Conservation (phyloP, 2,888 invertebrate genomes). For the Hermaeophaga mercurialis region DNA sequence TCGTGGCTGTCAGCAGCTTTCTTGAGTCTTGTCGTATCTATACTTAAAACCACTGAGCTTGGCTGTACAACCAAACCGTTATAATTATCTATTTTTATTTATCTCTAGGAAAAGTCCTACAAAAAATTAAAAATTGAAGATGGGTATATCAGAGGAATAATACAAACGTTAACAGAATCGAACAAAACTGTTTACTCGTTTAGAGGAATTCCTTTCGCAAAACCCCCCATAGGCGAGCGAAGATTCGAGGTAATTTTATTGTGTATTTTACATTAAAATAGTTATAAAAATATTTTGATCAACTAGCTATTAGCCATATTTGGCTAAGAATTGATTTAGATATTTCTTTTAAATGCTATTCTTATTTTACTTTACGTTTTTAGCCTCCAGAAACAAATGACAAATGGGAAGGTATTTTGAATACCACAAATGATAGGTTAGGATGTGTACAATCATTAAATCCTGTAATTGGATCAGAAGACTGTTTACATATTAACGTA, state of each 20-base stretch:
- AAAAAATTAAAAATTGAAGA: conserved; percentile 22
- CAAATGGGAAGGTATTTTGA: conserved; percentile 35
- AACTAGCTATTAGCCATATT: too few relatives aligned
- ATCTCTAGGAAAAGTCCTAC: conserved; percentile 1
- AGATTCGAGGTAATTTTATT: conserved; percentile 30
- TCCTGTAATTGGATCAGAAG: conserved; percentile 35
- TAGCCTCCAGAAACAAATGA: conserved; percentile 60
- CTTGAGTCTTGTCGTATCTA: too few relatives aligned
- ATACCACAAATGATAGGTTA: conserved; percentile 34
- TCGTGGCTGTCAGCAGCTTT: too few relatives aligned
- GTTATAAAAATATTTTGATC: too few relatives aligned
- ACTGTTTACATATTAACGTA: conserved; percentile 41
- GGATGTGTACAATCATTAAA: conserved; percentile 33
- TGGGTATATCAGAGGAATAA: conserved; percentile 35
- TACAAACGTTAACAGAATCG: not conserved
- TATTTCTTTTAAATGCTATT: too few relatives aligned
- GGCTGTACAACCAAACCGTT: too few relatives aligned
- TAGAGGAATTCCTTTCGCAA: conserved; percentile 37
- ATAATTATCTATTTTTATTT: too few relatives aligned
- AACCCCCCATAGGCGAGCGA: conserved; percentile 33
- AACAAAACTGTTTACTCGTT: conserved; percentile 28
- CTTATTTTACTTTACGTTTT: conserved; percentile 44
- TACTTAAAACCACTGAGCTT: too few relatives aligned
- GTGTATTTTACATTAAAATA: too few relatives aligned
- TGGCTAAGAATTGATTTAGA: too few relatives aligned